Evolutionary conservation across 2,888 invertebrate species (phyloP).

Genomic region (Tetragonisca angustula): DNA sequence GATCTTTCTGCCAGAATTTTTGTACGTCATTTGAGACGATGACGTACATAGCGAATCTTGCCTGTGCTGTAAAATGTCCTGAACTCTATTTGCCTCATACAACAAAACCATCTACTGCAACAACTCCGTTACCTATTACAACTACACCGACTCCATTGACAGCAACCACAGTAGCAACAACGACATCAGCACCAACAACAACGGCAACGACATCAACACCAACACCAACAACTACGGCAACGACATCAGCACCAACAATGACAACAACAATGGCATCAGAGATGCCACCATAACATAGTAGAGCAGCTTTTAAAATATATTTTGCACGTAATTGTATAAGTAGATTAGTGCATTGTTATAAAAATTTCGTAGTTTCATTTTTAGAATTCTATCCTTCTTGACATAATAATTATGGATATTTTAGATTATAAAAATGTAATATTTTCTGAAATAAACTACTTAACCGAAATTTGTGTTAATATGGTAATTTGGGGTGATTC

Average conservation of each 20-base stretch:
- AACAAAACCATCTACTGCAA: not conserved
- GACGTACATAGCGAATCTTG: slow-evolving; percentile 25
- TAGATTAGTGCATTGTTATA: not conserved
- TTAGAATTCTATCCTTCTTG: not conserved
- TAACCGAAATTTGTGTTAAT: not conserved
- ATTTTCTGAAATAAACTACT: not conserved
- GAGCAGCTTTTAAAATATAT: not conserved
- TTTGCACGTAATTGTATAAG: not conserved
- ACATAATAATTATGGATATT: not conserved
- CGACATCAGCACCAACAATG: too few relatives aligned
- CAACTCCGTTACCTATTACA: not conserved
- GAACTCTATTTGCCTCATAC: slow-evolving; percentile 49
- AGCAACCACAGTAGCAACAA: too few relatives aligned
- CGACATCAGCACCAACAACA: too few relatives aligned
- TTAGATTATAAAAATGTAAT: not conserved
- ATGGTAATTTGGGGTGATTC: not conserved
- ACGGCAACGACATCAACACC: too few relatives aligned
- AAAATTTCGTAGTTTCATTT: not conserved
- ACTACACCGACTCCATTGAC: not conserved
- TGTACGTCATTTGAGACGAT: not conserved
- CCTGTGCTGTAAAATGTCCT: slow-evolving; percentile 57
- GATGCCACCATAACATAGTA: not conserved
- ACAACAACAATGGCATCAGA: too few relatives aligned
- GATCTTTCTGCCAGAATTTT: slow-evolving; percentile 18
- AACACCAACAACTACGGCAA: too few relatives aligned